Conservation (phyloP, 2,113 vertebrate genomes). For the Phoenicopterus ruber region DNA sequence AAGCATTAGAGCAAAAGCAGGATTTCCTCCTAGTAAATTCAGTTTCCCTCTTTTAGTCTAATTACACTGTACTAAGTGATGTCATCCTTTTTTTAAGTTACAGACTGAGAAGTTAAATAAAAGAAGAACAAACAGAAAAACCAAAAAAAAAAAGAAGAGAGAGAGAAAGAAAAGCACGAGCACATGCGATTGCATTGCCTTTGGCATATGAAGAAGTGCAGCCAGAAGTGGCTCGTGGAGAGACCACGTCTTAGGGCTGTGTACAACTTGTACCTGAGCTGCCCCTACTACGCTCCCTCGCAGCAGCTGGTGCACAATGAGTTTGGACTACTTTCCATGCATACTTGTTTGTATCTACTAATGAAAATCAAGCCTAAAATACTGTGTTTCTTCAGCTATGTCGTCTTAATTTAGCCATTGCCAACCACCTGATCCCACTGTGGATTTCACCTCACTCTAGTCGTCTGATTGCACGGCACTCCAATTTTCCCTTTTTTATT, state of each 20-base stretch:
- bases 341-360: not conserved
- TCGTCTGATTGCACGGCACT: not conserved
- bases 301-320: not conserved
- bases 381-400: not conserved
- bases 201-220: not conserved
- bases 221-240: not conserved
- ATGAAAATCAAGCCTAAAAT: not conserved
- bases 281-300: not conserved
- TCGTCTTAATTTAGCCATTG: not conserved
- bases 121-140: not conserved
- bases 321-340: not conserved
- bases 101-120: not conserved
- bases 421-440: not conserved
- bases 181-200: not conserved
- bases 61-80: not conserved
- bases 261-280: not conserved
- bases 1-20: conserved; percentile 37
- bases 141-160: not conserved
- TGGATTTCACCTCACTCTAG: not conserved
- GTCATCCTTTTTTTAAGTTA: not conserved
- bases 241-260: not conserved
- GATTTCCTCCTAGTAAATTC: conserved; percentile 35
- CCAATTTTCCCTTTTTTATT: not conserved
- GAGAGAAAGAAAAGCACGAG: not conserved
- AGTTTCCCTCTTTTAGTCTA: not conserved